A percentile compares a stretch with the other conserved stretches of the same genome.
These are phyloP conservation scores for Taurulus bubalis DNA, from an alignment of 2,113 vertebrate species.

Conservation along the genomic window DNA sequence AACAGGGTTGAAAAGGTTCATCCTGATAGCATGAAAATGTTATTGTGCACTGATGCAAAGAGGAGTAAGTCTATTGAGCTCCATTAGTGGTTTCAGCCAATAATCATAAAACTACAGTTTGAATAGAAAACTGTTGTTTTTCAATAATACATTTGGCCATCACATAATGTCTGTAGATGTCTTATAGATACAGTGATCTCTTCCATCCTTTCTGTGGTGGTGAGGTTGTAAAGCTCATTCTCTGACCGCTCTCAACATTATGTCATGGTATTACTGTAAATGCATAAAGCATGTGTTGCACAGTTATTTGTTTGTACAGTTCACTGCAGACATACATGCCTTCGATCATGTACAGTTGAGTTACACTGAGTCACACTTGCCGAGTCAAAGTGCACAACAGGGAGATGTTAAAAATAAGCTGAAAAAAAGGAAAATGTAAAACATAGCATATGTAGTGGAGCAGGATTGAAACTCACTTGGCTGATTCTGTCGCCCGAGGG, in stretches of 20 bases:
- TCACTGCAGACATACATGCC: slow-evolving; percentile 78
- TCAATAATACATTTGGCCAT: slow-evolving; percentile 13
- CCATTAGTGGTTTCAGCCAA: slow-evolving; percentile 56
- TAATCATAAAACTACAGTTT: slow-evolving; percentile 49
- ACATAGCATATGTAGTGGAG: slow-evolving; percentile 59
- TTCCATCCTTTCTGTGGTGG: not conserved
- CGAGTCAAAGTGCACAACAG: slow-evolving; percentile 79
- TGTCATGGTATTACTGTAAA: slow-evolving; percentile 28
- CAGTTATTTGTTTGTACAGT: slow-evolving; percentile 37
- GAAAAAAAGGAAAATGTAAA: slow-evolving; percentile 66
- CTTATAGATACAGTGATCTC: slow-evolving; percentile 1
- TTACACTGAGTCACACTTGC: slow-evolving; percentile 74
- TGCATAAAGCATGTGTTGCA: slow-evolving; percentile 28
- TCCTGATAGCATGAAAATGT: slow-evolving; percentile 18
- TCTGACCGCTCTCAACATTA: slow-evolving; percentile 15
- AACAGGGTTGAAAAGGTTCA: slow-evolving; percentile 31
- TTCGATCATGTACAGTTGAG: slow-evolving; percentile 72
- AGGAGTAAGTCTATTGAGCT: slow-evolving; percentile 27
- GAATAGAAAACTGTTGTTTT: slow-evolving; percentile 28
- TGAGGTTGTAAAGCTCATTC: slow-evolving; percentile 2
- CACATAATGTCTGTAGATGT: slow-evolving; percentile 8
- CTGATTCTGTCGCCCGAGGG: slow-evolving; percentile 73
- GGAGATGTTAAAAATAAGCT: slow-evolving; percentile 48
- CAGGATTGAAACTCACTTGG: slow-evolving; percentile 69
- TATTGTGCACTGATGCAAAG: slow-evolving; percentile 30